Evolutionary conservation across 2,888 invertebrate genomes (phyloP).

Genomic region (Dolichomitus sp.): DNA sequence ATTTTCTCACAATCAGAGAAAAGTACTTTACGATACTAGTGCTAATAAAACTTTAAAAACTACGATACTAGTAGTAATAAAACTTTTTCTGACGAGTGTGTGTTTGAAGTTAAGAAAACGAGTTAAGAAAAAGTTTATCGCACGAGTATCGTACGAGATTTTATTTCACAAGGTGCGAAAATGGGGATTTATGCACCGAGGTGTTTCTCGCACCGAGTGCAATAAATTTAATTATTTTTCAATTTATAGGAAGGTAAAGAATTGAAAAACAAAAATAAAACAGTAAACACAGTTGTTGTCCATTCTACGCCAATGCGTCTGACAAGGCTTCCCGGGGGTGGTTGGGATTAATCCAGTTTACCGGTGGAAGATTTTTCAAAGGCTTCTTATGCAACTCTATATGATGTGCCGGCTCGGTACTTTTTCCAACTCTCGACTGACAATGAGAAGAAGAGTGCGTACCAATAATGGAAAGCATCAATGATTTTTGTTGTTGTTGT

Average conservation of each 20-base stretch:
- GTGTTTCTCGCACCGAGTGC: too few species aligned
- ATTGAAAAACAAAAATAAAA: slow-evolving; percentile 25
- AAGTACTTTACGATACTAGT: too few species aligned
- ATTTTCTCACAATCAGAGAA: too few species aligned
- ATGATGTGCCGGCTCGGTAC: slow-evolving; percentile 72
- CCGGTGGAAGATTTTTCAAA: slow-evolving; percentile 80
- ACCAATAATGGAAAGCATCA: slow-evolving; percentile 16
- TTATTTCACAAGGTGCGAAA: too few species aligned
- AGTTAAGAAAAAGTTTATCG: too few species aligned
- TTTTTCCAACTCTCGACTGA: slow-evolving; percentile 55
- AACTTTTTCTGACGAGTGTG: too few species aligned
- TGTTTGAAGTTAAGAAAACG: too few species aligned
- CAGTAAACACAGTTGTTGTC: slow-evolving; percentile 47
- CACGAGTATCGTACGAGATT: too few species aligned
- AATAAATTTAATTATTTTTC: background rate
- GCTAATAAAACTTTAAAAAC: too few species aligned
- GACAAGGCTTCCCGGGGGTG: slow-evolving; percentile 82
- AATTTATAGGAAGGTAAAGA: background rate
- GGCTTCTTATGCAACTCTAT: slow-evolving; percentile 85
- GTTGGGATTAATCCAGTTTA: slow-evolving; percentile 85
- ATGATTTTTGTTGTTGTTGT: slow-evolving; percentile 7
- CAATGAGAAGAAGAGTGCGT: slow-evolving; percentile 24
- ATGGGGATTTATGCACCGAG: too few species aligned
- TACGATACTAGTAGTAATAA: too few species aligned
- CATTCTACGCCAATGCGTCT: slow-evolving; percentile 82